Percentiles rank a stretch among this genome's conserved stretches.
phyloP scores from a whole-genome alignment of 2,113 vertebrate species.

The Siniperca knerii region DNA sequence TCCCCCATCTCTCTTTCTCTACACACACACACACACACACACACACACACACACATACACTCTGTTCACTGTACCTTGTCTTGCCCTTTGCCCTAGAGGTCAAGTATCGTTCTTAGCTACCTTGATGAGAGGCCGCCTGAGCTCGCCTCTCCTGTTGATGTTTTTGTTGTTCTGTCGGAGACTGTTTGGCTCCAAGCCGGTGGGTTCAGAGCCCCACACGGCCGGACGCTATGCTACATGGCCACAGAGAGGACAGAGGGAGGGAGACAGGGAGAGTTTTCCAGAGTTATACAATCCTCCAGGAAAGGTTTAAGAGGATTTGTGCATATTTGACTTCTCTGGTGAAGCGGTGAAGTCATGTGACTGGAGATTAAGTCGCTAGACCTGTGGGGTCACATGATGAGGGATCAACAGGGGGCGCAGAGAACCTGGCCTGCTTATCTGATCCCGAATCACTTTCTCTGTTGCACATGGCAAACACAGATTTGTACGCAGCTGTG shows the following conservation, averaged over 20 bases:
- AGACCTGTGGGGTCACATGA: slow-evolving; percentile 70
- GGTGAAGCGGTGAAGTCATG: slow-evolving; percentile 73
- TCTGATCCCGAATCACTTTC: slow-evolving; percentile 42
- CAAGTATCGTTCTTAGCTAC: slow-evolving; percentile 40
- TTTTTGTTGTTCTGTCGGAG: slow-evolving; percentile 58
- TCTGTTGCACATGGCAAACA: slow-evolving; percentile 26
- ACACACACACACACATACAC: slow-evolving; percentile 16
- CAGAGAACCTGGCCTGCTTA: slow-evolving; percentile 38
- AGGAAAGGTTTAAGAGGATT: slow-evolving; percentile 75
- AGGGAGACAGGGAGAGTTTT: slow-evolving; percentile 32
- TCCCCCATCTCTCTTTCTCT: slow-evolving; percentile 1
- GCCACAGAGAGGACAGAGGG: slow-evolving; percentile 30
- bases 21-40: too few species aligned
- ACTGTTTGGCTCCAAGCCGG: slow-evolving; percentile 63
- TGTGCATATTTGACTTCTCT: slow-evolving; percentile 76
- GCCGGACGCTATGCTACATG: slow-evolving; percentile 11
- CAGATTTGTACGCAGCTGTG: slow-evolving; percentile 17
- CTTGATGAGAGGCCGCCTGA: slow-evolving; percentile 41
- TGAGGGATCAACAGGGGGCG: slow-evolving; percentile 43
- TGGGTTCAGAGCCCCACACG: slow-evolving; percentile 33
- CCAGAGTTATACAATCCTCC: slow-evolving; percentile 56
- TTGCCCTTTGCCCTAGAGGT: slow-evolving; percentile 70
- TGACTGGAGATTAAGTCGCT: slow-evolving; percentile 76
- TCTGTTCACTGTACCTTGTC: not conserved
- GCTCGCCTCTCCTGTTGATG: slow-evolving; percentile 30